Conservation (phyloP, 2,113 vertebrate species). For the Planiliza haematocheilus region DNA sequence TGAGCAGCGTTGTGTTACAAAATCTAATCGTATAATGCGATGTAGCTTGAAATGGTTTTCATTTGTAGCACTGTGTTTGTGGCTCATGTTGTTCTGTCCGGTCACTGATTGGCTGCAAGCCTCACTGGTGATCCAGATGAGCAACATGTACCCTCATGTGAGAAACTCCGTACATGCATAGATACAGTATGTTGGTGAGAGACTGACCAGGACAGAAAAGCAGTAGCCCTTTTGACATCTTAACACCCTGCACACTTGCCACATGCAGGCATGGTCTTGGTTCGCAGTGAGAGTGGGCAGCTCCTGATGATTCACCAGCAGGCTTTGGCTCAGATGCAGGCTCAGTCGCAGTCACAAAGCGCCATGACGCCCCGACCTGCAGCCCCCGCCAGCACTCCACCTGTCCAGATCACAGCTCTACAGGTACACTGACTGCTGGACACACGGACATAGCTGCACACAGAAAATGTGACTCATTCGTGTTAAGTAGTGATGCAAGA, state of each 20-base stretch:
- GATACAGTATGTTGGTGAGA: neutral
- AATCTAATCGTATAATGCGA: conserved; percentile 2
- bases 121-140: neutral
- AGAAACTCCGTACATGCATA: neutral
- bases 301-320: conserved; percentile 95
- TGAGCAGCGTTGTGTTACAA: neutral
- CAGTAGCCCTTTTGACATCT: conserved; percentile 14
- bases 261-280: conserved; percentile 92
- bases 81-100: conserved; percentile 8
- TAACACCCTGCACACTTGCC: conserved; percentile 8
- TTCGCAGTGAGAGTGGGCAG: conserved; percentile 94
- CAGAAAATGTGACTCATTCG: conserved; percentile 5
- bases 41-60: conserved; percentile 7
- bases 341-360: conserved; percentile 92
- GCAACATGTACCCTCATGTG: too few species aligned
- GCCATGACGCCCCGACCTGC: conserved; percentile 90
- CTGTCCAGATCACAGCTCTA: conserved; percentile 92
- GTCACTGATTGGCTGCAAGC: neutral
- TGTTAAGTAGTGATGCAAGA: neutral
- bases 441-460: neutral
- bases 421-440: conserved; percentile 82
- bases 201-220: neutral
- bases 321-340: conserved; percentile 94
- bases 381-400: conserved; percentile 90
- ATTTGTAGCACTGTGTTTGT: conserved; percentile 4